Evolutionary conservation across 1,140 invertebrate genomes (phyloP).

Genomic region (Panulirus ornatus): DNA sequence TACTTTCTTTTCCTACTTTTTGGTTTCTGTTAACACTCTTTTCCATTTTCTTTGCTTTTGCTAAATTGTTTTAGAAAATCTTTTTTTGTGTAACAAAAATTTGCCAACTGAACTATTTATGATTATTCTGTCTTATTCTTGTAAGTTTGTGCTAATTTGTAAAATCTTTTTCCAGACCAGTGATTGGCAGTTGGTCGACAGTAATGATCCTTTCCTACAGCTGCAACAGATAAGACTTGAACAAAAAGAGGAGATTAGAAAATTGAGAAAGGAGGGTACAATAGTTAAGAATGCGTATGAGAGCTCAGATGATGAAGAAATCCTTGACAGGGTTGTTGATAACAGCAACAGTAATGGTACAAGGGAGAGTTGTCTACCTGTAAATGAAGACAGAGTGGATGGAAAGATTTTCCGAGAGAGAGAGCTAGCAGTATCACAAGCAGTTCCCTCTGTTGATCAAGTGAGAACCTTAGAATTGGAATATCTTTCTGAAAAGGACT

Average conservation of each 20-base stretch:
- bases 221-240: slow-evolving; percentile 35
- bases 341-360: not conserved
- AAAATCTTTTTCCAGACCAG: slow-evolving; percentile 29
- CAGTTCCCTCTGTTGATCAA: not conserved
- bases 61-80: too few relatives aligned
- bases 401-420: not conserved
- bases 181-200: slow-evolving; percentile 46
- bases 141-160: not conserved
- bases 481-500: not conserved
- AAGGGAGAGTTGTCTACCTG: not conserved
- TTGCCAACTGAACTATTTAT: too few relatives aligned
- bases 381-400: not conserved
- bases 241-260: slow-evolving; percentile 48
- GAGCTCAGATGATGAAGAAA: slow-evolving; percentile 41
- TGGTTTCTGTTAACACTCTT: too few relatives aligned
- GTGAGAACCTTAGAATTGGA: not conserved
- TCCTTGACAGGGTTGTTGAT: not conserved
- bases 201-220: slow-evolving; percentile 34
- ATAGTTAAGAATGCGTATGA: slow-evolving; percentile 39
- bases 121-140: not conserved
- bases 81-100: too few relatives aligned
- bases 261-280: slow-evolving; percentile 28
- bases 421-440: not conserved
- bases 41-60: too few relatives aligned
- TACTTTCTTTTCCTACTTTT: too few relatives aligned